Evolutionary conservation across 2,113 vertebrate genomes (phyloP), one percentile per base, ranked within the genome.

Genomic region (Artemisiospiza belli): DNA sequence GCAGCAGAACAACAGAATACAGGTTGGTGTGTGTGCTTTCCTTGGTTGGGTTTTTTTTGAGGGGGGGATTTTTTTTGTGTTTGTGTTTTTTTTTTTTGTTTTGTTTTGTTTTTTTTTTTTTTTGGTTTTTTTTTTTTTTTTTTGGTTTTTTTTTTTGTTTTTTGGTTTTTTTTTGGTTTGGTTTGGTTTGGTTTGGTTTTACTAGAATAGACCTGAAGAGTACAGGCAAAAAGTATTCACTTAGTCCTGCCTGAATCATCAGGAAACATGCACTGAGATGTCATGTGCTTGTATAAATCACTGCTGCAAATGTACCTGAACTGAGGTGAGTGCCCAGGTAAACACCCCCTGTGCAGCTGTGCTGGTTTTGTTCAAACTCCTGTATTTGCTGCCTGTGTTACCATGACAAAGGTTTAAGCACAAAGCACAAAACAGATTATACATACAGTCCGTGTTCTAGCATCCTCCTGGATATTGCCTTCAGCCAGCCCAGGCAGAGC

Each of bases 401-500:
- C 90, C 52, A 52, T 24, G 49, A 54, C 74, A 85, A 44, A 82
- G 63, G n/a, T 25, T 69, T 51, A 82, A 82, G 78, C 49, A n/a
- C 21, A 15, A 80, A 85, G 75, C 9, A 16, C 49, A 6, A 2
- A 67, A 49, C 49, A 66, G 46, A 51, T 66, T 37, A 73, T 3
- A 30, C 1, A 7, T 3, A 8, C 1, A 87, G 62, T 10, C 75
- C 44, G 5, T 49, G 54, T 75, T 82, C 2, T 0, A 57, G 49
- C 8, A 4, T 66, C 59, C 64, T 39, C 41, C 58, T 73, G 85
- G 49, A 9, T 33, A 35, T n/a, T 57, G 90, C 92, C 92, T 69
- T 83, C 85, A 85, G 94, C 43, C 16, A 78, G 81, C 62, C 58
- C 41, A 75, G 74, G 78, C 49, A 80, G 17, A 37, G 74, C 87